Evolutionary conservation across 2,113 vertebrate genomes (phyloP), one percentile per base, ranked within the genome.

Genomic region (Thryonomys swinderianus): DNA sequence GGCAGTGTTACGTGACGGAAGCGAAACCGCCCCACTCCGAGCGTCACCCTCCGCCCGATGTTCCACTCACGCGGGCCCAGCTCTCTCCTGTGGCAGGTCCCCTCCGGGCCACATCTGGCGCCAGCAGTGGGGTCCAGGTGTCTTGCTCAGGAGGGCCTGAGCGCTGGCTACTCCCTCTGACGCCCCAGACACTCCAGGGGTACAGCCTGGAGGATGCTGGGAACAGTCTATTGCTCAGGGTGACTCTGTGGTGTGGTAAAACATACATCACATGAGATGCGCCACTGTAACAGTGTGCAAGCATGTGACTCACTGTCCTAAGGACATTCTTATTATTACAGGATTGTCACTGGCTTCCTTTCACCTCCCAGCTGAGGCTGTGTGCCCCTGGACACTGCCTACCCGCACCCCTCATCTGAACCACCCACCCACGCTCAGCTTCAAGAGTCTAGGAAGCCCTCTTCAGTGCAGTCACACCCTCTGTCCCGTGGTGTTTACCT

Each of bases 71-170:
- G 10, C 48, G 10, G 51, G 61, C 11, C 42, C 5, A 2, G 21
- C 25, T 55, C 37, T 4, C 74, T 16, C 55, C 45, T 4, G 4
- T 3, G 34, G 25, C 45, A 14, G 0, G 17, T 10, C 55, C 13
- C 20, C 16, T 0, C 7, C 0, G 11, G 0, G n/a, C 0, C 66
- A 6, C 18, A 1, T 53, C 42, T 0, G 3, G 32, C 10, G 7
- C 89, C 10, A 2, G 12, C 7, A 9, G 16, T 13, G 27, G 21
- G 79, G 27, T 8, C 21, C 23, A 2, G 11, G 66, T 30, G 25
- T 7, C 7, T 30, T 23, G 0, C 12, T 66, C 45, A 1, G 45
- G 21, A 13, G 0, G 62, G 7, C 55, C 66, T 42, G 32, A 73
- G 59, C 53, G 64, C 51, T 51, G 74, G n/a, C 55, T 23, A 3